Percentiles rank a stretch among this genome's conserved stretches.
These are phyloP conservation scores for Zoanthus gigantus DNA, from an alignment of 92 coral and sea anemone species.

Conservation along the genomic window DNA sequence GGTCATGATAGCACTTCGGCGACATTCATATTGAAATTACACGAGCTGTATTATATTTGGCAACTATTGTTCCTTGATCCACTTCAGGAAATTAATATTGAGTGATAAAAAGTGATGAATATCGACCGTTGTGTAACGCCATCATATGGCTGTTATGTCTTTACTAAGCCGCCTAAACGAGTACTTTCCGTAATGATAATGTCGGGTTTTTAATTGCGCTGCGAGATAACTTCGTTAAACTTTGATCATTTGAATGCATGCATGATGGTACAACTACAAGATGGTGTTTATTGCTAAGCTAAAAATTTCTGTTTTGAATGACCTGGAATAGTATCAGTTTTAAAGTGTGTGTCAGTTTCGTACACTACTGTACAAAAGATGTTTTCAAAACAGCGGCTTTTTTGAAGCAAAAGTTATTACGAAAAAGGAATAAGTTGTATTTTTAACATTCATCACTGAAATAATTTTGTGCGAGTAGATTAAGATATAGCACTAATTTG, in stretches of 20 bases:
- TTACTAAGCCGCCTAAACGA: background rate
- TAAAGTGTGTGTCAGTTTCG: background rate
- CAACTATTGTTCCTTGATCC: background rate
- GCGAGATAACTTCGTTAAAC: too few species aligned
- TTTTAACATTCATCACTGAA: background rate
- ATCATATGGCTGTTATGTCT: slow-evolving; percentile 9
- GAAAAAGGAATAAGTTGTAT: background rate
- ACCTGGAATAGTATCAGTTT: background rate
- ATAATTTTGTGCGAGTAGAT: slow-evolving; percentile 32
- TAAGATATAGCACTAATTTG: slow-evolving; percentile 48
- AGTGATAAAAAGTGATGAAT: slow-evolving; percentile 19
- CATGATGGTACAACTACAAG: too few species aligned
- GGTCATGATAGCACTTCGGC: background rate
- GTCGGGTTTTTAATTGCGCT: background rate
- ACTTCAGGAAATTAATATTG: slow-evolving; percentile 23
- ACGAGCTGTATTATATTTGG: background rate
- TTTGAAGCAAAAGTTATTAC: background rate
- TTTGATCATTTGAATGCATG: background rate
- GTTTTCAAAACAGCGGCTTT: background rate
- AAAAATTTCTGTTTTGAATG: background rate
- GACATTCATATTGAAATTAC: slow-evolving; percentile 6
- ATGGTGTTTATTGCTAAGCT: background rate
- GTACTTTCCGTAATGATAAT: background rate
- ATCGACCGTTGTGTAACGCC: background rate
- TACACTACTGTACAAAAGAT: background rate